Percentiles rank a stretch among this genome's conserved stretches.
Evolutionary conservation across 2,797 vertebrate species (phyloP).

Genomic region (Taenioides sp.): DNA sequence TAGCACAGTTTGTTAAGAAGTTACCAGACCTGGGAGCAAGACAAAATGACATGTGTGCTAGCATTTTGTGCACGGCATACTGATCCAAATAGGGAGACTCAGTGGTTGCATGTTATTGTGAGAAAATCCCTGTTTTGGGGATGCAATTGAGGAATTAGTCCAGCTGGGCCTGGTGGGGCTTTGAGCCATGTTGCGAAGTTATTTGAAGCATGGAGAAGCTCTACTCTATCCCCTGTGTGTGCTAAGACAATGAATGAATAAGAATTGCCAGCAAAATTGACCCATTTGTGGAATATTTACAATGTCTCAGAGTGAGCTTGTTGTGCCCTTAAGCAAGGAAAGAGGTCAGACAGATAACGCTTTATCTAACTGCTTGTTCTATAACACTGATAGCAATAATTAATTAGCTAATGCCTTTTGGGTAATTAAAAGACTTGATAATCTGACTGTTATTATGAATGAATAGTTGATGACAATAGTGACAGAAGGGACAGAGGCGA

Average conservation of each 20-base stretch:
- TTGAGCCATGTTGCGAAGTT: conserved; percentile 52
- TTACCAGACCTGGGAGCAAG: conserved; percentile 33
- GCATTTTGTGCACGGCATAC: conserved; percentile 29
- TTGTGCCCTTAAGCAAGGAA: conserved; percentile 34
- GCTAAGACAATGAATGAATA: conserved; percentile 36
- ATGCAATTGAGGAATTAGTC: conserved; percentile 45
- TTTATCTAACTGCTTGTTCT: conserved; percentile 65
- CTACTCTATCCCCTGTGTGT: conserved; percentile 46
- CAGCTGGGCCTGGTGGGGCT: conserved; percentile 50
- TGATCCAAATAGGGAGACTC: conserved; percentile 40
- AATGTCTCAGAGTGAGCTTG: conserved; percentile 30
- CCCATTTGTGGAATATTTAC: conserved; percentile 30
- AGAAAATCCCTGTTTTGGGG: conserved; percentile 46
- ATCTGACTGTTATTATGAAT: conserved; percentile 65
- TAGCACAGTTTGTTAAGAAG: conserved; percentile 38
- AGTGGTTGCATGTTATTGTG: conserved; percentile 34
- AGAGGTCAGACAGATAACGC: conserved; percentile 63
- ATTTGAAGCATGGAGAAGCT: conserved; percentile 64
- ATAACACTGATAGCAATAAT: conserved; percentile 66
- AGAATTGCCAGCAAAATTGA: conserved; percentile 14
- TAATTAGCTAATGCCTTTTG: conserved; percentile 66
- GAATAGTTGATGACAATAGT: conserved; percentile 40
- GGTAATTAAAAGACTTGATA: conserved; percentile 64
- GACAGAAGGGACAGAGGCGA: conserved; percentile 40
- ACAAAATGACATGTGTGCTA: conserved; percentile 51